Conservation (phyloP, 2,797 vertebrate species). For the Falco cherrug region DNA sequence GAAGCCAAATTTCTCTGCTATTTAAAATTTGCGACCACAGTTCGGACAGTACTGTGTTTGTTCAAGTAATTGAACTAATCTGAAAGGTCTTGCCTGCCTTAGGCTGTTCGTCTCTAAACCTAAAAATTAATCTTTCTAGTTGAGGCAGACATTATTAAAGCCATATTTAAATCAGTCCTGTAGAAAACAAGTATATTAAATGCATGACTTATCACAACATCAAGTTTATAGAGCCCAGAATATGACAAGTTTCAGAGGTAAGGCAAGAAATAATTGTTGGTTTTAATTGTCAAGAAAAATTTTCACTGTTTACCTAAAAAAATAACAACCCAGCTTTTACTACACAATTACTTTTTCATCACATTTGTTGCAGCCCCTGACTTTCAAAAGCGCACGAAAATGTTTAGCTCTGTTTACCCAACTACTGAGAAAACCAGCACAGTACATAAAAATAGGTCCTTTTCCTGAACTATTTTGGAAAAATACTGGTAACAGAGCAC, state of each 20-base stretch:
- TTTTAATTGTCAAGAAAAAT: neutral
- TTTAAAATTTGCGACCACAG: neutral
- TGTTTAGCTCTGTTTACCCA: neutral
- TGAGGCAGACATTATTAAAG: neutral
- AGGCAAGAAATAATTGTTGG: neutral
- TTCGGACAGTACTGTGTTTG: accelerated
- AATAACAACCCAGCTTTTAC: neutral
- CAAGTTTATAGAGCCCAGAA: neutral
- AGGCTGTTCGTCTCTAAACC: neutral
- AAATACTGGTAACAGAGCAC: neutral
- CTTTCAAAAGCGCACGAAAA: neutral
- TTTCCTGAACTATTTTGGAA: neutral
- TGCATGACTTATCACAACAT: neutral
- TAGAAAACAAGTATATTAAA: neutral
- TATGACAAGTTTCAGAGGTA: neutral
- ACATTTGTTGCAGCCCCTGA: neutral
- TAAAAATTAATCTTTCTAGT: neutral
- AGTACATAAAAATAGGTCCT: neutral
- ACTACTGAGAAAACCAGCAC: neutral
- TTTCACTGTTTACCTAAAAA: neutral
- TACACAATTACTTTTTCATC: neutral
- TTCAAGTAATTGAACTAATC: neutral
- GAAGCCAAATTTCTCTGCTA: neutral
- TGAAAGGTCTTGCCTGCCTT: neutral
- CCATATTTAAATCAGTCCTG: neutral